Evolutionary conservation across 2,888 invertebrate species (phyloP), one percentile per base, ranked within the genome.

Genomic region (Itoplectis maculator): DNA sequence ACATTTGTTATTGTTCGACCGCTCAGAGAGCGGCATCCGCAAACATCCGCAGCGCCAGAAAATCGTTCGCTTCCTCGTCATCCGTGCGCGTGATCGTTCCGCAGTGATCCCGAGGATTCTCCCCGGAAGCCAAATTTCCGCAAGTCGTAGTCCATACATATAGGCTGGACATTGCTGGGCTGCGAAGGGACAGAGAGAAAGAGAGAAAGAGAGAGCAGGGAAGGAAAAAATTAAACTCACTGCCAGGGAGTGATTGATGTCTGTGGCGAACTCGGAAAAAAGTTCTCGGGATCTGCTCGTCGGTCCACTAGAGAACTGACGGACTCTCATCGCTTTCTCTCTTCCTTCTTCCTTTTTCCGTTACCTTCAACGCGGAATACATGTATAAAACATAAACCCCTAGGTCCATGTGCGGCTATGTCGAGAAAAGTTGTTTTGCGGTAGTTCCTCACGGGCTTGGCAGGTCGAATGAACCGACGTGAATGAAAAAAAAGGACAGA

Each of bases 161-260:
- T 47, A 9, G 40, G 51, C 66, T 75, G 74, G 40, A 59, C 69
- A 66, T 45, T 65, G 66, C 65, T 51, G 35, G 11, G 49, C 11
- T 37, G 56, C 40, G 54, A 70, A 54, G 13, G 35, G 47, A 45
- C 11, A 65, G 65, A n/a, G n/a, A n/a, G n/a, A n/a, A n/a, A n/a
- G n/a, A n/a, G n/a, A n/a, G n/a, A n/a, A n/a, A n/a, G 40, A 63
- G 45, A 77, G 61, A 61, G 56, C 23, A 35, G 37, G 74, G 65
- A 13, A 15, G 40, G 47, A 79, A 82, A 77, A 84, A 77, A 72
- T 79, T 66, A 59, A 66, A 84, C 78, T 78, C 82, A 51, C 81
- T 74, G 87, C 82, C 81, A 82, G 82, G 81, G 85, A 79, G 86
- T 89, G 88, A 89, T 88, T 86, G 88, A 89, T 89, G 89, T 84